A percentile compares a stretch with the other conserved stretches of the same genome.
These are phyloP conservation scores for Spatulosminthurus flaviceps DNA, from an alignment of 2,888 invertebrate genomes.

Conservation along the genomic window DNA sequence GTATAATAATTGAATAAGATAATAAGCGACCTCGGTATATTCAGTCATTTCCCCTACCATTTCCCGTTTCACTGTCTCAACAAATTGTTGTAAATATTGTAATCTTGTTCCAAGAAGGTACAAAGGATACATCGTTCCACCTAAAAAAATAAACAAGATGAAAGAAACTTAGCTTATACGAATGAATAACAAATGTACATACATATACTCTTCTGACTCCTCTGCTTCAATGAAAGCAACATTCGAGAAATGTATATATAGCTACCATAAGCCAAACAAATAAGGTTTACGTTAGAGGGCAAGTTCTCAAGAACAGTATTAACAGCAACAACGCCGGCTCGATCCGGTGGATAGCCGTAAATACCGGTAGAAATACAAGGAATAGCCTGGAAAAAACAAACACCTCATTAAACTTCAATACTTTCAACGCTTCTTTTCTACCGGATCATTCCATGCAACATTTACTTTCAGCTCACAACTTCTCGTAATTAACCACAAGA, in stretches of 20 bases:
- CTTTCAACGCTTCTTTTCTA: too few relatives aligned
- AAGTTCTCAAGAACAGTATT: conserved; percentile 41
- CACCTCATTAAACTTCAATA: conserved; percentile 1
- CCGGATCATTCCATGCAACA: not conserved
- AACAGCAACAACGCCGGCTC: conserved; percentile 33
- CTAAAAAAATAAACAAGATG: conserved; percentile 65
- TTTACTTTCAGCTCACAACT: not conserved
- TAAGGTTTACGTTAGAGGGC: conserved; percentile 35
- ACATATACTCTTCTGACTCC: too few relatives aligned
- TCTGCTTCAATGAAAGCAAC: not conserved
- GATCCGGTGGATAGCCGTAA: conserved; percentile 69
- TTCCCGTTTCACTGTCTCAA: not conserved
- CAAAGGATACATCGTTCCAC: conserved; percentile 83
- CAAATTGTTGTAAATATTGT: conserved; percentile 73
- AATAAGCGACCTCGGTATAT: too few relatives aligned
- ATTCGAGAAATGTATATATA: not conserved
- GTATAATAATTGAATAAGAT: too few relatives aligned
- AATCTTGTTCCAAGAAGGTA: conserved; percentile 78
- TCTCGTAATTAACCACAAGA: not conserved
- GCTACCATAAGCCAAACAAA: not conserved
- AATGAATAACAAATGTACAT: too few relatives aligned
- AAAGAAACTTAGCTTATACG: not conserved
- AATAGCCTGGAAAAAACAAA: conserved; percentile 71
- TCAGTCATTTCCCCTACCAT: not conserved
- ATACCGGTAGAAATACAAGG: conserved; percentile 94